Evolutionary conservation across 2,888 invertebrate genomes (phyloP), one percentile per base, ranked within the genome.

Genomic region (Zele albiditarsus): DNA sequence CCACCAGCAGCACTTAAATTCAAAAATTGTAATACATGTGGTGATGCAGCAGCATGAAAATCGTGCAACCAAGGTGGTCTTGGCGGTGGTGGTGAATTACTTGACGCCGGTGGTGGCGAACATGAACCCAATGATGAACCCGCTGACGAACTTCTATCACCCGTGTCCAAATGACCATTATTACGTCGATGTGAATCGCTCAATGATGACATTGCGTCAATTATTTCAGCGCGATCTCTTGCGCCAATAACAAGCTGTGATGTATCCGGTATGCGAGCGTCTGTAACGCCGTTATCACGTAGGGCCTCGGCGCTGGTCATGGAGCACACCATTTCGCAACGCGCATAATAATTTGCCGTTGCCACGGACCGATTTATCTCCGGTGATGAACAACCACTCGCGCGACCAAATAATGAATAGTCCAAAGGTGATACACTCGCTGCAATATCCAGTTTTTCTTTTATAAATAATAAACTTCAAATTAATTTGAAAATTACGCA

Each of bases 21-120:
- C 79, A 93, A 90, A 84, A 92, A 92, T 83, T 91, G 91, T 31
- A 92, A 89, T 84, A 92, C 92, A 84, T 92, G 92, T 12, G 90
- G 90, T 75, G 92, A 91, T 79, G 90, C 86, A 5, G 86, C 86
- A 1, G 88, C 88, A 79, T 87, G 87, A 74, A 89, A 88, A 75
- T 88, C 89, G 77, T 89, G 89, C n/a, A 89, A 82, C 89, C 89
- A 88, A 10, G 88, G 88, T n/a, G 89, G 89, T 65, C 89, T 63
- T 0, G 83, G 82, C 0, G 86, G 86, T n/a, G 86, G 86, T 33
- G 88, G 87, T 25, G 87, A 87, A 33, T 87, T 87, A 79, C 86
- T 87, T 33, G 87, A 83, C 0, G 84, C 85, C 31, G 85, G 86
- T 10, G 83, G 82, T 12, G 88, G 88, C 66, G 89, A 88, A 75